Conservation (phyloP, 2,113 vertebrate genomes). For the Syngnathus scovelli region DNA sequence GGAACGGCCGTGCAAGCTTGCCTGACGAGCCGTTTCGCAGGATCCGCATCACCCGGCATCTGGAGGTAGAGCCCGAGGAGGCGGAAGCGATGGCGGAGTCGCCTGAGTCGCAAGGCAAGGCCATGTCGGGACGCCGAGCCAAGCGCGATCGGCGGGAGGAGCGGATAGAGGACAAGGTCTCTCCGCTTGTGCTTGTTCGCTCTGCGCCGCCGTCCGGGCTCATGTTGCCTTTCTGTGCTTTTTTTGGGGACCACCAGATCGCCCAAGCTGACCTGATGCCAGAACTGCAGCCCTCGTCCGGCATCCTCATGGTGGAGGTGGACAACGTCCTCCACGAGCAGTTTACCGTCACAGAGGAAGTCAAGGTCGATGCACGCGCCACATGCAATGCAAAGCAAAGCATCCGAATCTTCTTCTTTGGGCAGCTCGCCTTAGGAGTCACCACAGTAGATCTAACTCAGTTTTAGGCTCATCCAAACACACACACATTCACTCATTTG, state of each 20-base stretch:
- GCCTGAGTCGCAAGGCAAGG: conserved; percentile 59
- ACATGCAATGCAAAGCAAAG: neutral
- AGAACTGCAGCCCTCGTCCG: conserved; percentile 57
- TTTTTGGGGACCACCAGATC: conserved; percentile 31
- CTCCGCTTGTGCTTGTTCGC: neutral
- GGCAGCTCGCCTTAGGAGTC: no score
- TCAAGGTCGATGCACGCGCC: conserved; percentile 74
- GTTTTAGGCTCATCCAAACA: neutral
- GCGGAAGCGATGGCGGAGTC: neutral
- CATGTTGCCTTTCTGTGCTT: neutral
- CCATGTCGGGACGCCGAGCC: conserved; percentile 62
- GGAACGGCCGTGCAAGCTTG: no score
- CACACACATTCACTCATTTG: neutral
- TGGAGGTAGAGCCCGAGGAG: conserved; percentile 84
- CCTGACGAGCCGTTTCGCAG: conserved; percentile 52
- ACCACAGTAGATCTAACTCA: no score
- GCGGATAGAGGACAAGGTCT: conserved; percentile 53
- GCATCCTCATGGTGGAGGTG: conserved; percentile 95
- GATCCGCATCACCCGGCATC: conserved; percentile 80
- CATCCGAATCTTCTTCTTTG: no score
- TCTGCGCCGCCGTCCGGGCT: neutral
- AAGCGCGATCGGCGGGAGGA: conserved; percentile 62
- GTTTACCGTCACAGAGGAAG: conserved; percentile 92
- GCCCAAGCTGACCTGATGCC: conserved; percentile 59
- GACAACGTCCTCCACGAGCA: conserved; percentile 91